Percentiles rank a stretch among this genome's conserved stretches.
Conservation (phyloP, 2,797 vertebrate genomes). For the Numenius phaeopus region DNA sequence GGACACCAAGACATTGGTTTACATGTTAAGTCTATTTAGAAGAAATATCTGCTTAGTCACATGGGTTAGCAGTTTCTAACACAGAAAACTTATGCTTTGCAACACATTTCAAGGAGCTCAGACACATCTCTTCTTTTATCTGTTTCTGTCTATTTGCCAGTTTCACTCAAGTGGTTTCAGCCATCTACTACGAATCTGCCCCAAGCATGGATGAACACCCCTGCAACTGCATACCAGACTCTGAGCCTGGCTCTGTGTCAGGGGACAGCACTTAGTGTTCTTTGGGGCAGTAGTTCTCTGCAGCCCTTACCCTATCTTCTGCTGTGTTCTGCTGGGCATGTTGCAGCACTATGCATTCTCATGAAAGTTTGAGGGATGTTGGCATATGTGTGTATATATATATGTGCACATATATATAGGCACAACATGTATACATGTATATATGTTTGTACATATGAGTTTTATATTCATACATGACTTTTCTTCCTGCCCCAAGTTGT, state of each 20-base stretch:
- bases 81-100: neutral
- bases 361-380: neutral
- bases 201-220: neutral
- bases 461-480: neutral
- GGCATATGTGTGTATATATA: neutral
- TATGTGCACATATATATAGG: no score
- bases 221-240: neutral
- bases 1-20: neutral
- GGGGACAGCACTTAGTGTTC: neutral
- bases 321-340: neutral
- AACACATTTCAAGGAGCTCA: neutral
- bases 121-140: neutral
- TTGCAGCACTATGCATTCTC: neutral
- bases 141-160: neutral
- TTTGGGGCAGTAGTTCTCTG: neutral
- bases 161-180: neutral
- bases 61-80: neutral
- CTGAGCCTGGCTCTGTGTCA: neutral
- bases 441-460: neutral
- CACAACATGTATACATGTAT: neutral
- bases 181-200: fast-evolving
- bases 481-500: neutral
- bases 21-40: neutral
- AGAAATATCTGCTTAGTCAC: neutral
- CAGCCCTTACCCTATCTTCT: neutral